Percentiles rank a stretch among this genome's conserved stretches.
Conservation (phyloP, 2,113 vertebrate species). For the Theristicus caerulescens region DNA sequence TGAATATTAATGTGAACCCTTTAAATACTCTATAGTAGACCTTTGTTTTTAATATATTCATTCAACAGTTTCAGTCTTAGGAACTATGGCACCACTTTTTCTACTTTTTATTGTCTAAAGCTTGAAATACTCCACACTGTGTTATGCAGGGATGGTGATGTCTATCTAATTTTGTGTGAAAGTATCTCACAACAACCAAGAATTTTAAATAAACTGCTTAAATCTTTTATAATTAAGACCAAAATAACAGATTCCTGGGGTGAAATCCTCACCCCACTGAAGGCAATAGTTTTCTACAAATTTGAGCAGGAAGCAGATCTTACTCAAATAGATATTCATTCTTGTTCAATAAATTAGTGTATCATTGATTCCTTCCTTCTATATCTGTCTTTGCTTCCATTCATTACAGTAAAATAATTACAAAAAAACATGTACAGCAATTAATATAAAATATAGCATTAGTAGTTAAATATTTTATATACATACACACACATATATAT, state of each 20-base stretch:
- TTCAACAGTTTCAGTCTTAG: neutral
- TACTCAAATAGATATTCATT: neutral
- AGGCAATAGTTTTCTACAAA: neutral
- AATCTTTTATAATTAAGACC: neutral
- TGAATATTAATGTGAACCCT: slow-evolving; percentile 20
- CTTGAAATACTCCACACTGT: neutral
- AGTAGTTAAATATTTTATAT: neutral
- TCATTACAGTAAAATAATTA: neutral
- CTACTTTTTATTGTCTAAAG: neutral
- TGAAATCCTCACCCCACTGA: neutral
- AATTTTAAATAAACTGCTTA: neutral
- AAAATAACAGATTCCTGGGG: neutral
- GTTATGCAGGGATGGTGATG: neutral
- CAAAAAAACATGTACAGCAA: neutral
- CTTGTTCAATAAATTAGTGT: neutral
- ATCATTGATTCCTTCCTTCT: neutral
- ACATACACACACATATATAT: neutral
- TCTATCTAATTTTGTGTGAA: neutral
- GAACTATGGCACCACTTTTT: neutral
- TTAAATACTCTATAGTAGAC: neutral
- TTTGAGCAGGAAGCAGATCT: neutral
- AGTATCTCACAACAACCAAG: neutral
- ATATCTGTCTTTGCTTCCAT: neutral
- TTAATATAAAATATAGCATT: neutral
- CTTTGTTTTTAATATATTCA: slow-evolving; percentile 19